A percentile compares a stretch with the other conserved stretches of the same genome.
Evolutionary conservation across 2,797 vertebrate genomes (phyloP).

Genomic region (Xyrichtys novacula): DNA sequence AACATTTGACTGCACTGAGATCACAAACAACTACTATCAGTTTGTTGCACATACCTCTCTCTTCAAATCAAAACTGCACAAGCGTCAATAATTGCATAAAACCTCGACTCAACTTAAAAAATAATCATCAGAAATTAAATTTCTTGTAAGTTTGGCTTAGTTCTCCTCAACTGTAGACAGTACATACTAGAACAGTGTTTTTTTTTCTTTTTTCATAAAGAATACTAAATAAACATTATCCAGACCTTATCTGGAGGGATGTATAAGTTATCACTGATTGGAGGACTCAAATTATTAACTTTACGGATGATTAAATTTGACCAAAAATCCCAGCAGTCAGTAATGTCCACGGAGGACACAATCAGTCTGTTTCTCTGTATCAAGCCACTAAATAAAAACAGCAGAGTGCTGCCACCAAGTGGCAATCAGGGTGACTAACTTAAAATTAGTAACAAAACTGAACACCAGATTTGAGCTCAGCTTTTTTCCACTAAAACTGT

Average conservation of each 20-base stretch:
- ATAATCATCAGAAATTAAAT: slow-evolving; percentile 30
- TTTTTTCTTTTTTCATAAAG: slow-evolving; percentile 36
- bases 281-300: slow-evolving; percentile 35
- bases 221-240: slow-evolving; percentile 54
- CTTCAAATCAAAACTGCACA: slow-evolving; percentile 57
- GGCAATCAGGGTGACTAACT: slow-evolving; percentile 45
- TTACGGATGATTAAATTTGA: neutral
- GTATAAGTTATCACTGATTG: slow-evolving; percentile 16
- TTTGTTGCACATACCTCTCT: slow-evolving; percentile 55
- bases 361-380: neutral
- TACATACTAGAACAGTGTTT: slow-evolving; percentile 33
- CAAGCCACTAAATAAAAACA: slow-evolving; percentile 10
- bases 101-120: slow-evolving; percentile 34
- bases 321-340: slow-evolving; percentile 5
- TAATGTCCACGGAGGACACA: slow-evolving; percentile 6
- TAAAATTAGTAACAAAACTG: slow-evolving; percentile 22
- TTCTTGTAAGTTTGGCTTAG: slow-evolving; percentile 49
- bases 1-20: slow-evolving; percentile 65
- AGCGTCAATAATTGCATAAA: slow-evolving; percentile 51
- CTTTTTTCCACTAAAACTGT: slow-evolving; percentile 2
- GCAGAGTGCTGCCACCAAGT: slow-evolving; percentile 72
- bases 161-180: slow-evolving; percentile 43
- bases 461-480: neutral
- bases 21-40: slow-evolving; percentile 55
- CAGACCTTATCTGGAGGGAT: slow-evolving; percentile 46